Evolutionary conservation across 2,113 vertebrate species (phyloP), one percentile per base, ranked within the genome.

Genomic region (Eudyptes chrysolophus): DNA sequence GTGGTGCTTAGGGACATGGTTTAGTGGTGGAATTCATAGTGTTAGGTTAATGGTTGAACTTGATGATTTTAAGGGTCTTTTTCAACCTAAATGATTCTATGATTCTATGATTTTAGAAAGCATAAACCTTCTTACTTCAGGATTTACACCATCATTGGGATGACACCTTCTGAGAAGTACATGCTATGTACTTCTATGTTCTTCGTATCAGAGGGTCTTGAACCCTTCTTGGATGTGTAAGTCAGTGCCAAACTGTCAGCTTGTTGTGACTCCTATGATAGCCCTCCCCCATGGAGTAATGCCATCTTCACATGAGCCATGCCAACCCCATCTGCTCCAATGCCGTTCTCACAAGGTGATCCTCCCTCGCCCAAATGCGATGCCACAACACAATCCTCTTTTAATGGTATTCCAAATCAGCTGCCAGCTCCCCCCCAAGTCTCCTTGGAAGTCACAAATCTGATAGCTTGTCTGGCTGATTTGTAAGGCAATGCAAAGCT

Each of bases 311-410:
- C 3, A 3, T 1, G 11, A 88, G 74, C 40, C 64, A 13, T 1
- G 0, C 16, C 65, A 83, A 22, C 32, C 19, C 29, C 0, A 0
- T 21, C 49, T 65, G 22, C 4, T 7, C 58, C 66, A 61, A 1
- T 17, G 58, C 19, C 1, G 0, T 62, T 44, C 46, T 70, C 72
- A 60, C 22, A 5, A 36, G 77, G 30, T 62, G 25, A 26, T 87
- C 40, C 29, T 70, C 17, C 78, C 66, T 55, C 1, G 5, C 11
- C n/a, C 34, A 14, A 29, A 2, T 1, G 10, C 18, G 49, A 34
- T 7, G 2, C 11, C 84, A 74, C 38, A 49, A 36, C 51, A 79
- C 60, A 72, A 16, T 12, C 12, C 11, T 14, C 20, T 69, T 30
- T 13, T 34, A 82, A 55, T 51, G 58, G 64, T 9, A 40, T 49